Evolutionary conservation across 2,113 vertebrate genomes (phyloP).

Genomic region (Cnemophilus loriae): DNA sequence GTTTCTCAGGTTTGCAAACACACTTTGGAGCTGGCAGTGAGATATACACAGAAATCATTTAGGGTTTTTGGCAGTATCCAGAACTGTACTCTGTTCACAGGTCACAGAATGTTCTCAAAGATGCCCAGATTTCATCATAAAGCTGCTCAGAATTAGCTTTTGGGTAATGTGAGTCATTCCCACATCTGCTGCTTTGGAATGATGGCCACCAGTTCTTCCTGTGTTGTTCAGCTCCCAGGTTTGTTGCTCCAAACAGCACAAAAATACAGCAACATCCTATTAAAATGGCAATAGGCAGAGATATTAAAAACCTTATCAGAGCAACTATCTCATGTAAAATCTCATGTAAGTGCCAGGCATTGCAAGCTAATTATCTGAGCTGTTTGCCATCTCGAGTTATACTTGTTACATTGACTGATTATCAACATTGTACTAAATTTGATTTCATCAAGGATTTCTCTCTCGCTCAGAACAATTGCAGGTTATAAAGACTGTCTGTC

Average conservation of each 20-base stretch:
- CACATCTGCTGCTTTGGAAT: not conserved
- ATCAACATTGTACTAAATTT: not conserved
- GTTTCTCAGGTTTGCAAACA: not conserved
- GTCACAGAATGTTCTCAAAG: not conserved
- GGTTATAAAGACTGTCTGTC: not conserved
- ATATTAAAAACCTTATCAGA: rapidly evolving
- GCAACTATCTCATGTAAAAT: not conserved
- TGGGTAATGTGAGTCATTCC: not conserved
- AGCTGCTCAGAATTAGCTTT: not conserved
- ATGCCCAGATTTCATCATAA: not conserved
- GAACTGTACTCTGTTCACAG: not conserved
- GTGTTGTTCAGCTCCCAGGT: not conserved
- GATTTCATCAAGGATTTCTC: not conserved
- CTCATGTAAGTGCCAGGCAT: not conserved
- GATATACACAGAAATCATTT: not conserved
- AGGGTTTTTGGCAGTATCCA: not conserved
- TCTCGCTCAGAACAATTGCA: not conserved
- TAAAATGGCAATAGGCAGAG: not conserved
- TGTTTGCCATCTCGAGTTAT: not conserved
- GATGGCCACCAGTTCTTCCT: not conserved
- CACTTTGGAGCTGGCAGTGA: not conserved
- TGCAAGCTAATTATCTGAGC: not conserved
- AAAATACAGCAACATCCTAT: not conserved
- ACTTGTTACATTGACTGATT: not conserved
- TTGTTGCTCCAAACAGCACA: not conserved